Base-by-base conservation (phyloP, 2,113 vertebrate species). In the Lagenorhynchus albirostris region DNA sequence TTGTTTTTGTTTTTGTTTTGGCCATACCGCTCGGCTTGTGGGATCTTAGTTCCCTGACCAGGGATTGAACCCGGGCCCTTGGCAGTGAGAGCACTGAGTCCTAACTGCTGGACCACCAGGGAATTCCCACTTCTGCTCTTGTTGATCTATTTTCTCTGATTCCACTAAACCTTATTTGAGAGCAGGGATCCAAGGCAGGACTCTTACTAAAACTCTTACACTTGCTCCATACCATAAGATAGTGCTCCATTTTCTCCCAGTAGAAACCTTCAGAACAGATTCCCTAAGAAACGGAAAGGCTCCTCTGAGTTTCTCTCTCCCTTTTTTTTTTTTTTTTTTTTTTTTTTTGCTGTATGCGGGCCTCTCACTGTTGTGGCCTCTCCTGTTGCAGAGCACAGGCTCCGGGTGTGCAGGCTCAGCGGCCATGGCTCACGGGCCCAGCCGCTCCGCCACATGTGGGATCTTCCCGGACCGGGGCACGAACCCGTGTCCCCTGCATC, bases 131-230 rank as follows among this genome's bases (percentile, higher is more conserved):
- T 84, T 95, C 14, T 92, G 62, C 41, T 81, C 36, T 38, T 58
- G 53, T 60, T 80, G 18, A 47, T 65, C 31, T 68, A 41, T 26
- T 94, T 96, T 95, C 60, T 95, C n/a, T 87, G 68, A 96, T 36
- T 95, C 62, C 73, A 47, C 88, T 71, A 83, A 83, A 86, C n/a
- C 68, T 84, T 93, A 74, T 53, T 67, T 87, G 74, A 95, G 44
- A 91, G n/a, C 38, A 77, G 74, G 33, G 29, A 87, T 95, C 38
- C 50, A 90, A 76, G 47, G 29, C 20, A 60, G 60, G n/a, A 83
- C 58, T 95, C 76, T 82, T 41, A 82, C n/a, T 63, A 91, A 83
- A 62, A 76, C 17, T 79, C 58, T 84, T 74, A 44, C 7, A 65
- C 25, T 63, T 15, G 29, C 73, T 50, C 84, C 55, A 5, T 0